phyloP scores from a whole-genome alignment of 2,113 vertebrate genomes.

The Chaenogobius annularis region DNA sequence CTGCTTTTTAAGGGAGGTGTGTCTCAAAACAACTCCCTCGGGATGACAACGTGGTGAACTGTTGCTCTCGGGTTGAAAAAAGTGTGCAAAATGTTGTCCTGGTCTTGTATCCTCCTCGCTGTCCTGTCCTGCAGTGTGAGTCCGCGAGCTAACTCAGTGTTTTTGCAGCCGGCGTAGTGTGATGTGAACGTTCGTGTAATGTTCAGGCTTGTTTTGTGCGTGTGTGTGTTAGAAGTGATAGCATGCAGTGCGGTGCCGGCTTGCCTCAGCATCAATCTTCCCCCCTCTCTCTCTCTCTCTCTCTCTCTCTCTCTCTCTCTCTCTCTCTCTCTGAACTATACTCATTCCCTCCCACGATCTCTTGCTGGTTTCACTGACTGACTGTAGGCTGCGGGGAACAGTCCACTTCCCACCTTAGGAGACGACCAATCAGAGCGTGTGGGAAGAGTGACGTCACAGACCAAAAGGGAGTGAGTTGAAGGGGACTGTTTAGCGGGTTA shows the following conservation, averaged over 20 bases:
- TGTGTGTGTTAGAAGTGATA: slow-evolving; percentile 41
- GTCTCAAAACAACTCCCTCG: slow-evolving; percentile 42
- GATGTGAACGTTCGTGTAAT: slow-evolving; percentile 50
- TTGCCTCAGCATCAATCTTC: slow-evolving; percentile 70
- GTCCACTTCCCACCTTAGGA: slow-evolving; percentile 63
- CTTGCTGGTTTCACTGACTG: slow-evolving; percentile 41
- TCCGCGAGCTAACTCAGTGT: slow-evolving; percentile 56
- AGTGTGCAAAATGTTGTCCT: slow-evolving; percentile 18
- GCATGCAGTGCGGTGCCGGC: slow-evolving; percentile 57
- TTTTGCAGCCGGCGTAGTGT: slow-evolving; percentile 64
- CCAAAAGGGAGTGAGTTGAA: slow-evolving; percentile 42
- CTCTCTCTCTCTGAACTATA: slow-evolving; percentile 24
- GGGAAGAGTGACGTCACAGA: slow-evolving; percentile 70
- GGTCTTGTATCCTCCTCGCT: slow-evolving; percentile 23
- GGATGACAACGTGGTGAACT: slow-evolving; percentile 60
- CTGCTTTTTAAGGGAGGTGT: slow-evolving; percentile 31
- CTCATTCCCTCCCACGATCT: slow-evolving; percentile 44
- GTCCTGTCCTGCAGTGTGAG: slow-evolving; percentile 58
- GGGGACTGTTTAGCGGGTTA: slow-evolving; percentile 56
- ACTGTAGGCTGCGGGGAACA: slow-evolving; percentile 58
- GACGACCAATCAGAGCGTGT: slow-evolving; percentile 64
- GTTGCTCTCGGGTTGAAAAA: slow-evolving; percentile 52
- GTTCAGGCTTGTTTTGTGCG: slow-evolving; percentile 42
- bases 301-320: slow-evolving; percentile 28
- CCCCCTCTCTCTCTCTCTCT: slow-evolving; percentile 44